phyloP scores from a whole-genome alignment of 2,888 invertebrate genomes.

The Coelinius sp. region DNA sequence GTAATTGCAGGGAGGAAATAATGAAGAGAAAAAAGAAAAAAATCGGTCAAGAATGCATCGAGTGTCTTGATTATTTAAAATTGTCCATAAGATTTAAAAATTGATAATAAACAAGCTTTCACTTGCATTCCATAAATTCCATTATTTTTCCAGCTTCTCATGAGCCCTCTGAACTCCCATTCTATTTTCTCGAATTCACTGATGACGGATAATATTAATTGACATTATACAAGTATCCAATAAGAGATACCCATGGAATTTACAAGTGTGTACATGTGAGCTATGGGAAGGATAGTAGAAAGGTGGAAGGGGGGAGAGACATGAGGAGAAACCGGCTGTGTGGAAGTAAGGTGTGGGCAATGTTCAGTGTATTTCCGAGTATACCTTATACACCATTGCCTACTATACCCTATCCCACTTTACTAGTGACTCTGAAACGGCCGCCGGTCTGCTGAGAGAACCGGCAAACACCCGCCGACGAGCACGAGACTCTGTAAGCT shows the following conservation, averaged over 20 bases:
- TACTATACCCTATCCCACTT: conserved; percentile 43
- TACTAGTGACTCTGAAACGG: conserved; percentile 38
- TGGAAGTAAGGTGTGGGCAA: conserved; percentile 11
- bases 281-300: background rate
- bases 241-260: background rate
- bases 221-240: background rate
- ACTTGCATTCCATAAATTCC: background rate
- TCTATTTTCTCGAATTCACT: background rate
- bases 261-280: background rate
- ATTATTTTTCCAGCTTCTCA: background rate
- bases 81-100: background rate
- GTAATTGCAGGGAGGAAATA: background rate
- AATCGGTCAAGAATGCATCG: background rate
- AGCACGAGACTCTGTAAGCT: conserved; percentile 30
- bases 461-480: conserved; percentile 34
- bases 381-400: conserved; percentile 42
- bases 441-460: conserved; percentile 31
- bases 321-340: conserved; percentile 18
- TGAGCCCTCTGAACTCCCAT: background rate
- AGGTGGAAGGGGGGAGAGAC: conserved; percentile 10
- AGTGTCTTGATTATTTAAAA: background rate
- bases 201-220: conserved; percentile 1
- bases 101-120: background rate
- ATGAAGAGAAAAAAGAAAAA: background rate
- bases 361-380: conserved; percentile 23